Evolutionary conservation across 2,113 vertebrate genomes (phyloP), one percentile per base, ranked within the genome.

Genomic region (Microcebus jonahi): DNA sequence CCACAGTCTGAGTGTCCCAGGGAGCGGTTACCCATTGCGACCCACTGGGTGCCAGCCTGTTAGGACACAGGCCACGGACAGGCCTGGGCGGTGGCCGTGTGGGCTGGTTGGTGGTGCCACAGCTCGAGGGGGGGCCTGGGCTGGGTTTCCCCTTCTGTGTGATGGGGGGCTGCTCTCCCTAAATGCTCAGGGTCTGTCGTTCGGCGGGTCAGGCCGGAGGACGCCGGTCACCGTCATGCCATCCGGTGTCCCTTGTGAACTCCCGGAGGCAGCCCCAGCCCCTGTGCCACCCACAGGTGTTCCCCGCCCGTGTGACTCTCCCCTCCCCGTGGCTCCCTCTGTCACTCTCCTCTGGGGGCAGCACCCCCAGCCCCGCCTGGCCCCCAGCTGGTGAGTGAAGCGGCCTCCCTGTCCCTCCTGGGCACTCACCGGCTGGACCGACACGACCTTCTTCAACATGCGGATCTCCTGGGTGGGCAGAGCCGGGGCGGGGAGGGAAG

Each of bases 351-450:
- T 55, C 45, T 5, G 29, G 68, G 12, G 6, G 17, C 6, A 2
- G 25, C 29, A 18, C 6, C 6, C 31, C 42, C 39, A 23, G 13
- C 5, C 53, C 15, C 5, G 10, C 63, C 48, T 12, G 4, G 25
- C 55, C 17, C 48, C 65, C 3, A 0, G 50, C 25, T 73, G 42
- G 42, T 75, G 42, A 31, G 3, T 14, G 39, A 42, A 27, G 42
- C 6, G 3, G 13, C 45, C 63, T 17, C 29, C 31, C 50, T 11
- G 2, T 3, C 36, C n/a, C 8, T 13, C 8, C 23, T 0, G 34
- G 39, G 65, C 31, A 99, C 99, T 99, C 97, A 99, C 99, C 0
- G 98, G 99, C 63, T 99, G 91, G 93, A 99, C 99, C 0, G 99
- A 98, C 11, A 99, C 98, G 53, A 98, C 86, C 96, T 99, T 99